Conservation (phyloP, 53 echinoderm and acorn worm species). For the Paelopatides confundens region DNA sequence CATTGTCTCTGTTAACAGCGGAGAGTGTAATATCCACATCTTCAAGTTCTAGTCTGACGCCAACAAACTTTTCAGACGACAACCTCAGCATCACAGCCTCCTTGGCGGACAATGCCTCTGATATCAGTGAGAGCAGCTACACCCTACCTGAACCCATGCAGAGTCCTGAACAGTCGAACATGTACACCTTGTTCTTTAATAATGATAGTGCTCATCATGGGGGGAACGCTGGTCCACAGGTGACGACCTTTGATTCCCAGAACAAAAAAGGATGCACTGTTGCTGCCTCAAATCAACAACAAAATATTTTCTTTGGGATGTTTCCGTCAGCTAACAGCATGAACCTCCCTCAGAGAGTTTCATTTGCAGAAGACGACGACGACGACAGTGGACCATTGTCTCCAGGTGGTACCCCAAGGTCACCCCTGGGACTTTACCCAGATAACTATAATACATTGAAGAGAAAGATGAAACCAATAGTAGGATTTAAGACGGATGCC, state of each 20-base stretch:
- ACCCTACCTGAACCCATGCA: constrained; percentile 77
- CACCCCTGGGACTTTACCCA: constrained; percentile 79
- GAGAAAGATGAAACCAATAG: constrained; percentile 54
- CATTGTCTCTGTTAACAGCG: background rate
- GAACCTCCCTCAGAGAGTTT: background rate
- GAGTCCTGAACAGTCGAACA: constrained; percentile 78
- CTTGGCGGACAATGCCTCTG: constrained; percentile 77
- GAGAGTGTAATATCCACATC: constrained; percentile 33
- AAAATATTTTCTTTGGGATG: constrained; percentile 77
- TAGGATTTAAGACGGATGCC: constrained; percentile 45
- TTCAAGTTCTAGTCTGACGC: constrained; percentile 18
- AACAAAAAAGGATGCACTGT: background rate
- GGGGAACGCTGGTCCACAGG: constrained; percentile 18
- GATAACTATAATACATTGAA: constrained; percentile 86
- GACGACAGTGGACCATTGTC: background rate
- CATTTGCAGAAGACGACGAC: background rate
- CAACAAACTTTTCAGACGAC: constrained; percentile 66
- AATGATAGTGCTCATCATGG: constrained; percentile 57
- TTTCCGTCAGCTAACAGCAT: constrained; percentile 47
- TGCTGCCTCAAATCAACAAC: background rate
- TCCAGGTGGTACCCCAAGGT: constrained; percentile 40
- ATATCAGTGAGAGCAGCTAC: constrained; percentile 76
- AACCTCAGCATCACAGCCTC: constrained; percentile 74
- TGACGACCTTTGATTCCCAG: constrained; percentile 36
- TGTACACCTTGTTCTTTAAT: constrained; percentile 87